Evolutionary conservation across 2,888 invertebrate species (phyloP).

Genomic region (Trachelus tabidus): DNA sequence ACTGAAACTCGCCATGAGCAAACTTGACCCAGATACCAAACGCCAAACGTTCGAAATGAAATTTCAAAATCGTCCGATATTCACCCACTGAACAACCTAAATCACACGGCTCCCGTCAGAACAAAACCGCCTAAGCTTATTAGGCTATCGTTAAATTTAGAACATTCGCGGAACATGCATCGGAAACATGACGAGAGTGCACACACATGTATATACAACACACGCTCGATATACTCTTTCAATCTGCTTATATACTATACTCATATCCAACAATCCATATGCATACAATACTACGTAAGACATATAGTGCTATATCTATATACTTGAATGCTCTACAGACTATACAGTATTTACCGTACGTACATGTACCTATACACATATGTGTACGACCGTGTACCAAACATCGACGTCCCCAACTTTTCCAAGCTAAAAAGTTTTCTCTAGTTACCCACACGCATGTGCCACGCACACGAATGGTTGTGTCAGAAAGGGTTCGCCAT

Average conservation of each 20-base stretch:
- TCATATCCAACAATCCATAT: not conserved
- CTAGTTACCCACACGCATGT: not conserved
- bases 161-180: not conserved
- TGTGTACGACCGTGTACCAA: not conserved
- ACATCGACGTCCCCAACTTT: not conserved
- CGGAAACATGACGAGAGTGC: not conserved
- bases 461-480: not conserved
- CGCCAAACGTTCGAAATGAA: not conserved
- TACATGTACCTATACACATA: not conserved
- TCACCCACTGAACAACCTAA: not conserved
- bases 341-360: not conserved
- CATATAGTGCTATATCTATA: not conserved
- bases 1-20: not conserved
- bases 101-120: not conserved
- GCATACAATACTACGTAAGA: no score
- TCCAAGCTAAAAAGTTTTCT: not conserved
- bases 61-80: not conserved
- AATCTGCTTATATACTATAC: not conserved
- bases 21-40: not conserved
- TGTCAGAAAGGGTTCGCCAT: not conserved
- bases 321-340: not conserved
- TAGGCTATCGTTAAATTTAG: not conserved
- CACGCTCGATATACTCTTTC: not conserved
- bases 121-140: not conserved
- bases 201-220: not conserved